Percentiles rank a stretch among this genome's conserved stretches.
These are phyloP conservation scores for Ernsta delagoae DNA, from an alignment of 2,888 invertebrate genomes.

Conservation along the genomic window DNA sequence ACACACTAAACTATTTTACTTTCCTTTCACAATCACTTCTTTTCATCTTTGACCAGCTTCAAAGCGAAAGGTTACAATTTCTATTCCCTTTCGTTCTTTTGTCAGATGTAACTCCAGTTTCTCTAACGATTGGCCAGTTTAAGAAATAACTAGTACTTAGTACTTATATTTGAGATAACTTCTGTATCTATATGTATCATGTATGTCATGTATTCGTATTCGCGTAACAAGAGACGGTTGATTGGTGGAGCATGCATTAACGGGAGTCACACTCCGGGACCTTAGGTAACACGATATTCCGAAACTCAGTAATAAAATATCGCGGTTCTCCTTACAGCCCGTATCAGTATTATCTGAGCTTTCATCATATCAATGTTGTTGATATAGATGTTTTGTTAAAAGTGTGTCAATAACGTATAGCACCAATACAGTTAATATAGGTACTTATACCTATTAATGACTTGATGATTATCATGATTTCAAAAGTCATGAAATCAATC, in stretches of 20 bases:
- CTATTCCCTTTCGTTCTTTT: conserved; percentile 12
- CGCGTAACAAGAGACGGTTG: conserved; percentile 67
- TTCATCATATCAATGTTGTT: conserved; percentile 26
- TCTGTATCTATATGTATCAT: conserved; percentile 12
- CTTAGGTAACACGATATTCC: conserved; percentile 71
- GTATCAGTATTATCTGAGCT: conserved; percentile 33
- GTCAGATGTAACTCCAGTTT: not conserved
- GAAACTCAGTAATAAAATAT: conserved; percentile 53
- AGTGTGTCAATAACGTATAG: conserved; percentile 12
- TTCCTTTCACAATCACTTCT: conserved; percentile 6
- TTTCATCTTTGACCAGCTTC: not conserved
- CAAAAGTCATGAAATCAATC: too few species aligned
- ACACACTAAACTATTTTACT: conserved; percentile 8
- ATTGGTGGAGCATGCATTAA: conserved; percentile 72
- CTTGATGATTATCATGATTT: too few species aligned
- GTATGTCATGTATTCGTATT: conserved; percentile 25
- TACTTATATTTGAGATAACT: conserved; percentile 39
- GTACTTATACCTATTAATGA: not conserved
- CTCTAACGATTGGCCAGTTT: not conserved
- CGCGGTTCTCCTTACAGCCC: conserved; percentile 35
- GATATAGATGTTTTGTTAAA: conserved; percentile 18
- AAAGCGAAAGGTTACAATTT: conserved; percentile 1
- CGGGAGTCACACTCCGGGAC: conserved; percentile 74
- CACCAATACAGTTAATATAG: not conserved
- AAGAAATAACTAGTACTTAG: not conserved